Evolutionary conservation across 2,113 vertebrate genomes (phyloP).

Genomic region (Probosciger aterrimus): DNA sequence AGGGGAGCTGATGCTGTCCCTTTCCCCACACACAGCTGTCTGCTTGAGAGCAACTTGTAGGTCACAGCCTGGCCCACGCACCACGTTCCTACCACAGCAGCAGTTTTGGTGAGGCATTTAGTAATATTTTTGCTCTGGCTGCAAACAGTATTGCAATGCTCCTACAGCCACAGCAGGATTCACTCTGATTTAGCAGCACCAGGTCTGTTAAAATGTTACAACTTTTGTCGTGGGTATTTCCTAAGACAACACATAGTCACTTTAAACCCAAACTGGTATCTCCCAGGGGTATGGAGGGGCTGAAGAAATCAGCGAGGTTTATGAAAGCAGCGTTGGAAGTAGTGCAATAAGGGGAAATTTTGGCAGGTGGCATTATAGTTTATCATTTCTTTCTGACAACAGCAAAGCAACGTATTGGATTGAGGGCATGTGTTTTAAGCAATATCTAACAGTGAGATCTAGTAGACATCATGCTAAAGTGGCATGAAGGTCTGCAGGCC

Average conservation of each 20-base stretch:
- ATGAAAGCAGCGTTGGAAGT: not conserved
- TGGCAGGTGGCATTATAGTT: not conserved
- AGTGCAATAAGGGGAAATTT: not conserved
- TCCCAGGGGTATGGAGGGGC: not conserved
- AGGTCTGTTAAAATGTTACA: not conserved
- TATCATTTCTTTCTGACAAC: not conserved
- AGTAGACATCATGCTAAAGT: not conserved
- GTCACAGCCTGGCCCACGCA: not conserved
- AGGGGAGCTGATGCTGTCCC: not conserved
- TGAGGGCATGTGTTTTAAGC: not conserved
- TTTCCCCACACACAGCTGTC: fast-evolving
- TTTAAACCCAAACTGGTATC: not conserved
- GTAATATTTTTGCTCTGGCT: not conserved
- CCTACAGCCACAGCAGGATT: fast-evolving
- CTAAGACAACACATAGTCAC: not conserved
- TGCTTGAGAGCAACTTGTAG: not conserved
- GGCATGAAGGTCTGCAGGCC: not conserved
- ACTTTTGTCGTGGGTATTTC: not conserved
- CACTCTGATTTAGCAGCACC: not conserved
- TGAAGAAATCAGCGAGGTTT: not conserved
- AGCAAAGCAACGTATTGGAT: fast-evolving
- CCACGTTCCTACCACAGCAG: not conserved
- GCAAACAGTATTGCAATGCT: too few relatives aligned
- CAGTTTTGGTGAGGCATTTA: not conserved
- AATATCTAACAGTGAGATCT: not conserved